Evolutionary conservation across 2,113 vertebrate species (phyloP).

Genomic region (Ascaphus truei): DNA sequence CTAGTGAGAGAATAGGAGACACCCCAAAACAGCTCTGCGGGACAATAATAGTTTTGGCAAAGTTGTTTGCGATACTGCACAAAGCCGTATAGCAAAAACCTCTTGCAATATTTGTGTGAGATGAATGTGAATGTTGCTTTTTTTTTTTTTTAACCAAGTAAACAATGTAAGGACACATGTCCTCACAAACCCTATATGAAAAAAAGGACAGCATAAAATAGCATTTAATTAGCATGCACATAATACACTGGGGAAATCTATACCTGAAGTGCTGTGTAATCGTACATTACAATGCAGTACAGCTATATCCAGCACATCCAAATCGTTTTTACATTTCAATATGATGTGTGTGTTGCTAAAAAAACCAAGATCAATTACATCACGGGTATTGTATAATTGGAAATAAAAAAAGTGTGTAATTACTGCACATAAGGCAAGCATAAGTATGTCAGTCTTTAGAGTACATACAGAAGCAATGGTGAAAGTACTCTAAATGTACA

Average conservation of each 20-base stretch:
- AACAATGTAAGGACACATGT: too few species aligned
- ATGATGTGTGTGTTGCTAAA: not conserved
- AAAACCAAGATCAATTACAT: conserved; percentile 9
- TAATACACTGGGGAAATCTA: not conserved
- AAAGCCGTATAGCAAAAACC: too few species aligned
- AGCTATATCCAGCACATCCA: not conserved
- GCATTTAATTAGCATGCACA: not conserved
- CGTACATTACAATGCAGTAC: not conserved
- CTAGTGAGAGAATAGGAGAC: too few species aligned
- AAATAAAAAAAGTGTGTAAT: conserved; percentile 5
- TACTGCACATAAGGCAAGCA: not conserved
- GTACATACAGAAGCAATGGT: not conserved
- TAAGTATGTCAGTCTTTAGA: not conserved
- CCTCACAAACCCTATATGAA: too few species aligned
- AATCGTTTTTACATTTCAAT: not conserved
- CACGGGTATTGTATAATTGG: conserved; percentile 1
- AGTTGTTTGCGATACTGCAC: too few species aligned
- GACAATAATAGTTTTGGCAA: too few species aligned
- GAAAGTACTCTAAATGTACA: not conserved
- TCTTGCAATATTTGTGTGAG: too few species aligned
- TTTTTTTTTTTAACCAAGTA: too few species aligned
- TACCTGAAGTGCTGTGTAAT: not conserved
- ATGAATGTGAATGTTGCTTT: too few species aligned
- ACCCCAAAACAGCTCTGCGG: too few species aligned
- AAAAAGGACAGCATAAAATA: too few species aligned